Evolutionary conservation across 2,888 invertebrate genomes (phyloP).

Genomic region (Saturnia japonica): DNA sequence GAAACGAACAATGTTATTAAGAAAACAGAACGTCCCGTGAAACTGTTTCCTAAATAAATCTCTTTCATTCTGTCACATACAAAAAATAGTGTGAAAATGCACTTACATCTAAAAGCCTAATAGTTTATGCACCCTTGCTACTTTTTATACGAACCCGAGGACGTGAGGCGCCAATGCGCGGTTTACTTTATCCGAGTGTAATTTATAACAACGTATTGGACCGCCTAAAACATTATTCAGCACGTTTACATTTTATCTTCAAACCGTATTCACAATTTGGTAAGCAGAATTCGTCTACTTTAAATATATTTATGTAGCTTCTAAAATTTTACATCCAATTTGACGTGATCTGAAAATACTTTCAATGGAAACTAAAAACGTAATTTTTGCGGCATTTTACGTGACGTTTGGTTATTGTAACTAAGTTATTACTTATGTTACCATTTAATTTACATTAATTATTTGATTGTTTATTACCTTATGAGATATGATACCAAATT

Average conservation of each 20-base stretch:
- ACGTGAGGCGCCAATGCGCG: conserved; percentile 35
- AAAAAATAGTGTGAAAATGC: conserved; percentile 59
- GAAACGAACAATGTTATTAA: not conserved
- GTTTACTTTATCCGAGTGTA: conserved; percentile 16
- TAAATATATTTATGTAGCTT: not conserved
- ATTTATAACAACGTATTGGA: conserved; percentile 17
- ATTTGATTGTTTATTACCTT: too few species aligned
- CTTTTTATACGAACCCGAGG: conserved; percentile 50
- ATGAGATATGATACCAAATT: too few species aligned
- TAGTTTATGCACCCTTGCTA: conserved; percentile 74
- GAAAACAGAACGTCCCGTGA: not conserved
- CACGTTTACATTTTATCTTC: not conserved
- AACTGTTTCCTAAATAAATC: conserved; percentile 19
- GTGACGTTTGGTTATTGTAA: too few species aligned
- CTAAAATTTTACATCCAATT: not conserved
- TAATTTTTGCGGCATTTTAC: too few species aligned
- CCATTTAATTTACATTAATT: too few species aligned
- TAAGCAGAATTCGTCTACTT: not conserved
- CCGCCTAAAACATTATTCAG: conserved; percentile 17
- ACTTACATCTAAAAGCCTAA: conserved; percentile 70
- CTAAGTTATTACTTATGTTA: too few species aligned
- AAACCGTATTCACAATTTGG: not conserved
- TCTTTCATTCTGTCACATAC: conserved; percentile 26
- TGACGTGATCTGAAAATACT: not conserved
- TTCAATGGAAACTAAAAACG: too few species aligned